Conservation (phyloP, 2,113 vertebrate genomes). For the Rhizomys pruinosus region DNA sequence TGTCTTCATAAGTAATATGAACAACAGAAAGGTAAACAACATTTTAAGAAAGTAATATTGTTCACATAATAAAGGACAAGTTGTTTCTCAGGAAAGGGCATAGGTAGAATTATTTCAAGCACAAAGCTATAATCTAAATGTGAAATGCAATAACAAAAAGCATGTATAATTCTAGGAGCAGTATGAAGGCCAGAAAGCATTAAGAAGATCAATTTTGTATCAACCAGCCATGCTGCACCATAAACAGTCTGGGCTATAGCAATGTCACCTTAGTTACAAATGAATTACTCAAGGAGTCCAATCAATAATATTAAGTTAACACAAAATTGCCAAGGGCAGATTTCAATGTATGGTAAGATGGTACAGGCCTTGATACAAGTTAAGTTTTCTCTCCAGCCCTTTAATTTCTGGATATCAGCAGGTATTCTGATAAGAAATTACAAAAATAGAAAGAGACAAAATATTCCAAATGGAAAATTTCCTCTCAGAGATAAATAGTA, state of each 20-base stretch:
- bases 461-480: neutral
- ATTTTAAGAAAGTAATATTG: conserved; percentile 54
- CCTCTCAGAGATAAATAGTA: neutral
- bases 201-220: conserved; percentile 17
- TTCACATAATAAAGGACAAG: conserved; percentile 21
- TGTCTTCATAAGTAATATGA: conserved; percentile 54
- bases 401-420: neutral
- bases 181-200: neutral
- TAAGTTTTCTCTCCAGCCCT: neutral
- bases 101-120: conserved; percentile 44
- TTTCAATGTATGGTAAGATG: neutral
- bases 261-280: neutral
- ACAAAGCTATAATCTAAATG: conserved; percentile 8
- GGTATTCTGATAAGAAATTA: neutral
- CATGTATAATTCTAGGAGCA: neutral
- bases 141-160: conserved; percentile 23
- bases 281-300: conserved; percentile 3
- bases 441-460: neutral
- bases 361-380: neutral
- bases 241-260: neutral
- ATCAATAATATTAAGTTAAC: neutral
- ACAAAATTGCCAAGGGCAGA: neutral
- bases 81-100: neutral
- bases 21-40: conserved; percentile 31
- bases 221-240: neutral